A percentile compares a stretch with the other conserved stretches of the same genome.
Evolutionary conservation across 2,113 vertebrate species (phyloP).

Genomic region (Hyperopisus bebe): DNA sequence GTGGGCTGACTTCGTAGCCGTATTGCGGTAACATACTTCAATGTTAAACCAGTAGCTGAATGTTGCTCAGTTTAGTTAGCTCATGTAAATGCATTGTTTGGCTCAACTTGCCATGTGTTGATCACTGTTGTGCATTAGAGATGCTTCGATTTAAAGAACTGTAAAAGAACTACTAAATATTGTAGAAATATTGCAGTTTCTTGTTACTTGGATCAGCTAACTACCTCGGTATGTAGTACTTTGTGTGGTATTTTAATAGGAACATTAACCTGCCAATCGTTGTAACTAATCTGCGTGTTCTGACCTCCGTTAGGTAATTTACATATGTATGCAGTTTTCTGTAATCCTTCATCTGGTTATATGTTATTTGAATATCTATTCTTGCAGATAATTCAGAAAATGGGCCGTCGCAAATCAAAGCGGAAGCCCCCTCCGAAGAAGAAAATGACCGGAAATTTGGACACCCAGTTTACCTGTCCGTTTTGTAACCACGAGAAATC

Average conservation of each 20-base stretch:
- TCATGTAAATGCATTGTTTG: background rate
- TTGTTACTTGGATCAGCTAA: background rate
- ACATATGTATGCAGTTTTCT: background rate
- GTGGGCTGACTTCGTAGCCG: background rate
- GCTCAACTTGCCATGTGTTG: background rate
- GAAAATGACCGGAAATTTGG: conserved; percentile 81
- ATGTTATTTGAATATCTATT: background rate
- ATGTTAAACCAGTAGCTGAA: background rate
- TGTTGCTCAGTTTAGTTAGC: background rate
- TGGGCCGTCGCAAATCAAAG: conserved; percentile 87
- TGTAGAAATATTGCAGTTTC: background rate
- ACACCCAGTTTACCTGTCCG: conserved; percentile 84
- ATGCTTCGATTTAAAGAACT: background rate
- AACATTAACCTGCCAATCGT: background rate
- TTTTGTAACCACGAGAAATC: conserved; percentile 92
- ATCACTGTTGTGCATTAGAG: background rate
- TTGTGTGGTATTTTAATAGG: background rate
- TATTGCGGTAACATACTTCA: background rate
- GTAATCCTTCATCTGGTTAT: background rate
- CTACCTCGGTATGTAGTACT: background rate
- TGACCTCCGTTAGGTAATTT: background rate
- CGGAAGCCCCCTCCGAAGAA: conserved; percentile 86
- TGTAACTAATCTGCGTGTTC: background rate
- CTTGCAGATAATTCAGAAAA: conserved; percentile 31
- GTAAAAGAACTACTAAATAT: background rate